Conservation (phyloP, 2,888 invertebrate genomes). For the Drosophila mimica region DNA sequence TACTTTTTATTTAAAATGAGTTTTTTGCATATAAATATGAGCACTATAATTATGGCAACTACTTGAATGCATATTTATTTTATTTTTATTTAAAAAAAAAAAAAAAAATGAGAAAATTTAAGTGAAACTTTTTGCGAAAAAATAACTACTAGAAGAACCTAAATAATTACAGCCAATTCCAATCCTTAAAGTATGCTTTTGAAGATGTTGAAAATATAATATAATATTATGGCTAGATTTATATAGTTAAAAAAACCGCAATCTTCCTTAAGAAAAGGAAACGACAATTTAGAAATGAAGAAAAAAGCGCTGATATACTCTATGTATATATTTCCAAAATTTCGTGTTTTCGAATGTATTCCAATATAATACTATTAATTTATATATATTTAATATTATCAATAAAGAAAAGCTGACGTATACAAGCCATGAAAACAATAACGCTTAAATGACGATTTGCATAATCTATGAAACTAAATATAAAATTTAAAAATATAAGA, state of each 20-base stretch:
- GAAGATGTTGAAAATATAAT: not conserved
- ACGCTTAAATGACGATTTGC: slow-evolving; percentile 9
- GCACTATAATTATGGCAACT: not conserved
- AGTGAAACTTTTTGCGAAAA: not conserved
- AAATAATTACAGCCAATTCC: not conserved
- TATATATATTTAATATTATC: not conserved
- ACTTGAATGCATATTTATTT: not conserved
- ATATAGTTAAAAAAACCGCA: not conserved
- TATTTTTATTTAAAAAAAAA: not conserved
- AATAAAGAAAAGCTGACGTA: not conserved
- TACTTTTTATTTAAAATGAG: not conserved
- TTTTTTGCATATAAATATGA: not conserved
- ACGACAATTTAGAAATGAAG: not conserved
- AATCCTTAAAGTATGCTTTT: slow-evolving; percentile 19
- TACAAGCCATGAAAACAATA: not conserved
- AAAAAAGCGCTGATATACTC: not conserved
- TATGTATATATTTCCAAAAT: not conserved
- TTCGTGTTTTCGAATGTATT: not conserved
- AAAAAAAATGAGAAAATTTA: not conserved
- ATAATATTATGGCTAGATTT: not conserved
- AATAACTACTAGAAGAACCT: not conserved
- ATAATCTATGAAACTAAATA: slow-evolving; percentile 11
- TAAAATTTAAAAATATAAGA: not conserved
- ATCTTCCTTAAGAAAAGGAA: not conserved
- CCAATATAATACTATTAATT: not conserved